A percentile compares a stretch with the other conserved stretches of the same genome.
These are phyloP conservation scores for Ochropacha duplaris DNA, from an alignment of 2,888 invertebrate genomes.

Conservation along the genomic window DNA sequence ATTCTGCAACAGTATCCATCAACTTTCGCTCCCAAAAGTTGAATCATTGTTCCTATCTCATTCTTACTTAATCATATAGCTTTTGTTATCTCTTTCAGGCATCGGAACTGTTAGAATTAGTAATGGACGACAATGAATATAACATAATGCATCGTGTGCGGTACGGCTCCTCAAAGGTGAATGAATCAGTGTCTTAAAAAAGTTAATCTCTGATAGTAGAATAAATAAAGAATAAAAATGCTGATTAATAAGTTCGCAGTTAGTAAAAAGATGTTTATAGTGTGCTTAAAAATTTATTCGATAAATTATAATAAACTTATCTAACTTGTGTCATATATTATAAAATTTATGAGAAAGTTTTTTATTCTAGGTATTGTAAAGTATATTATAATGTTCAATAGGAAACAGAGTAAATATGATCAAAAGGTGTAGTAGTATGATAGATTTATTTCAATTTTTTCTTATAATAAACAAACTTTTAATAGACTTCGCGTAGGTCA, in stretches of 20 bases:
- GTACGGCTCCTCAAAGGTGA: not conserved
- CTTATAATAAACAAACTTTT: too few species aligned
- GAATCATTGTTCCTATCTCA: not conserved
- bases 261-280: not conserved
- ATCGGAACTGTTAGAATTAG: not conserved
- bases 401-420: too few species aligned
- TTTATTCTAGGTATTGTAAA: too few species aligned
- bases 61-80: not conserved
- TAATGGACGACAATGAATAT: not conserved
- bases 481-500: too few species aligned
- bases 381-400: not conserved
- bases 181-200: not conserved
- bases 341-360: too few species aligned
- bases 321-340: too few species aligned
- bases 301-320: too few species aligned
- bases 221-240: not conserved
- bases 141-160: not conserved
- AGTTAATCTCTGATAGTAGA: not conserved
- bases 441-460: too few species aligned
- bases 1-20: not conserved
- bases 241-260: not conserved
- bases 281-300: too few species aligned
- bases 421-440: too few species aligned
- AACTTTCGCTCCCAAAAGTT: not conserved
- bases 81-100: not conserved